These are phyloP conservation scores for Hypena proboscidalis DNA, from an alignment of 2,888 invertebrate species.

Conservation along the genomic window DNA sequence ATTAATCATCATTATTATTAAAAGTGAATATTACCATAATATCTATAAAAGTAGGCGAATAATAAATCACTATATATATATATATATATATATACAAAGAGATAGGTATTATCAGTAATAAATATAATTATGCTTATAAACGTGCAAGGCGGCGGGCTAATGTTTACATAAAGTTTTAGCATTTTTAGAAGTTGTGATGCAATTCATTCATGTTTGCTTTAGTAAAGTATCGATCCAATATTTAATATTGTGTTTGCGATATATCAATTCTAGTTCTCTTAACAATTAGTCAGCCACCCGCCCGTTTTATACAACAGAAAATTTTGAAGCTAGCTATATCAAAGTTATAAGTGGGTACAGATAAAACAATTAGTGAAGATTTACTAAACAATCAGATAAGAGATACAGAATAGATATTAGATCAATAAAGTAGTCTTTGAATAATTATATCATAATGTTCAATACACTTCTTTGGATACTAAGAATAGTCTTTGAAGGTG, in stretches of 20 bases:
- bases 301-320: no score
- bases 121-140: constrained; percentile 35
- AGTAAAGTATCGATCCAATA: no score
- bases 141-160: constrained; percentile 16
- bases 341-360: no score
- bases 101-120: constrained; percentile 38
- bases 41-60: constrained; percentile 74
- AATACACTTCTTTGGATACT: background rate
- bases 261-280: no score
- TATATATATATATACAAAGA: constrained; percentile 59
- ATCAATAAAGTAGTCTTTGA: background rate
- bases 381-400: background rate
- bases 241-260: no score
- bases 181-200: no score
- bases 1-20: constrained; percentile 71
- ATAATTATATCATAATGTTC: background rate
- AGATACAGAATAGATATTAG: background rate
- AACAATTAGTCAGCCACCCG: no score
- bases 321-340: no score
- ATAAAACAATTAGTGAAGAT: background rate
- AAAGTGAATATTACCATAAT: constrained; percentile 75
- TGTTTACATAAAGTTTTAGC: no score
- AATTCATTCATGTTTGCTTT: background rate
- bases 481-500: no score
- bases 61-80: constrained; percentile 68